These are phyloP conservation scores for Palythoa caribaeorum DNA, from an alignment of 92 coral and sea anemone genomes.

Conservation along the genomic window DNA sequence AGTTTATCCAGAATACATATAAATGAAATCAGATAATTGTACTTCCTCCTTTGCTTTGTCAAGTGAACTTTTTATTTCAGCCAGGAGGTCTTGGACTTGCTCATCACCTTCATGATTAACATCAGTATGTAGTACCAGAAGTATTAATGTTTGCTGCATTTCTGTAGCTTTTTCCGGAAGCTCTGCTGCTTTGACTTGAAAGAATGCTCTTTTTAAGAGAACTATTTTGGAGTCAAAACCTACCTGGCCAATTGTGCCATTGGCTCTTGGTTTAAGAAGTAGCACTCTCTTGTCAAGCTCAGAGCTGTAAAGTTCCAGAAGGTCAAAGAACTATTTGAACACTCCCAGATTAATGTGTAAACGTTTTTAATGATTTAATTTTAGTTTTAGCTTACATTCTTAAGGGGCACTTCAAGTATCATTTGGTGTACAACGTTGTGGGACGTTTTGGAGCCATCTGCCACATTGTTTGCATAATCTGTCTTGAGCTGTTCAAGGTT, in stretches of 20 bases:
- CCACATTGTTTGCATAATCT: background rate
- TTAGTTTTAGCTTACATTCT: background rate
- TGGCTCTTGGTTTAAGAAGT: background rate
- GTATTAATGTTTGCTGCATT: background rate
- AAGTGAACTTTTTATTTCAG: background rate
- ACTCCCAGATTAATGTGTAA: slow-evolving; percentile 13
- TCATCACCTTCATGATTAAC: background rate
- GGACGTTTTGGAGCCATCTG: slow-evolving; percentile 9
- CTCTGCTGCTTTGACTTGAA: background rate
- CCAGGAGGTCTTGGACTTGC: background rate
- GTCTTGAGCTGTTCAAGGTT: slow-evolving; percentile 15
- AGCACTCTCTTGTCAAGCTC: slow-evolving; percentile 29
- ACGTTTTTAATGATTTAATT: background rate
- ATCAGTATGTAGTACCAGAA: slow-evolving; percentile 1
- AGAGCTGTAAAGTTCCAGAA: background rate
- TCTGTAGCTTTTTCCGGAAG: background rate
- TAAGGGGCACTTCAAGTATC: slow-evolving; percentile 6
- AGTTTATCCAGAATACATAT: background rate
- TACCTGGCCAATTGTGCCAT: background rate
- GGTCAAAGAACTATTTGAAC: slow-evolving; percentile 12
- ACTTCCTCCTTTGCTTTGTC: slow-evolving; percentile 22
- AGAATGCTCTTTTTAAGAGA: background rate
- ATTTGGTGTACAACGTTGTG: slow-evolving; percentile 17
- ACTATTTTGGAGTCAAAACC: background rate
- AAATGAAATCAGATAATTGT: background rate